Evolutionary conservation across 2,797 vertebrate species (phyloP).

Genomic region (Salmo trutta): DNA sequence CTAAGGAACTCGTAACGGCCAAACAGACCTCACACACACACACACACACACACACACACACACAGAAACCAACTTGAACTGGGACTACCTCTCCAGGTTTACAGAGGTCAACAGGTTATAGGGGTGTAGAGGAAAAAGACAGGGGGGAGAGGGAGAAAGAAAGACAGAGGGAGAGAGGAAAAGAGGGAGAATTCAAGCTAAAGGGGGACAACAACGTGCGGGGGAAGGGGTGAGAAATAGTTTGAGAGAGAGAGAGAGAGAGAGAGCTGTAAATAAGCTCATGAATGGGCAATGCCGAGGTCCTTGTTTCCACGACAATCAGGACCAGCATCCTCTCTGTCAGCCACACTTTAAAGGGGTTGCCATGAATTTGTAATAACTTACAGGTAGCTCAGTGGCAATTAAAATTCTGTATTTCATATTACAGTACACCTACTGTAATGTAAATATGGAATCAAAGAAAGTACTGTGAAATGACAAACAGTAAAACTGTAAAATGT

Average conservation of each 20-base stretch:
- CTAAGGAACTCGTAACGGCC: conserved; percentile 27
- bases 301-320: too few species aligned
- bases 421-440: too few species aligned
- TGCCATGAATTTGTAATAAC: too few species aligned
- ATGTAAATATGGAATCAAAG: too few species aligned
- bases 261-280: background rate
- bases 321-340: background rate
- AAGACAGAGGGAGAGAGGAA: background rate
- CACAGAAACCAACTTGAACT: background rate
- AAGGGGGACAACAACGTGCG: too few species aligned
- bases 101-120: conserved; percentile 27
- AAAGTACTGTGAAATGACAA: too few species aligned
- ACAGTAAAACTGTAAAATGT: too few species aligned
- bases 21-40: conserved; percentile 27
- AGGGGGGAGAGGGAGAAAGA: background rate
- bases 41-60: background rate
- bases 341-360: background rate
- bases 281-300: background rate
- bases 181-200: too few species aligned
- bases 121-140: background rate
- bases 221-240: background rate
- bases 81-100: conserved; percentile 25
- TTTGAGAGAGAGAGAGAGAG: background rate
- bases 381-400: too few species aligned
- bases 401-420: too few species aligned